phyloP scores from a whole-genome alignment of 2,888 invertebrate species.

The Erebia aethiops region DNA sequence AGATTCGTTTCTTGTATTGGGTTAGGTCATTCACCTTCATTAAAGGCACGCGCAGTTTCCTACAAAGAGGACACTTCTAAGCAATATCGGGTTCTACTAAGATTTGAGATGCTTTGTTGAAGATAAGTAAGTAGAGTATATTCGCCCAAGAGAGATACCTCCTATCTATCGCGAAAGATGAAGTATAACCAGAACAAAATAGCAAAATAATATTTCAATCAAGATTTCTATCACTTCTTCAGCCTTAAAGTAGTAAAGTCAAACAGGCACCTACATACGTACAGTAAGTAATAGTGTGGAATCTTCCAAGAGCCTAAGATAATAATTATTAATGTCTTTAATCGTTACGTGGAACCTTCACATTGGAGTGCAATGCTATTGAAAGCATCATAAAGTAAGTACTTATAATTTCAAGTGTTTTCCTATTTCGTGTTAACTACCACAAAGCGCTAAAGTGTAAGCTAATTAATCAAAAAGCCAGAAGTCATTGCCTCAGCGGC shows the following conservation, averaged over 20 bases:
- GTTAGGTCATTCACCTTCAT: background rate
- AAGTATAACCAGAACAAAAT: background rate
- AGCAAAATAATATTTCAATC: background rate
- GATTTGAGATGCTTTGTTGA: too few relatives aligned
- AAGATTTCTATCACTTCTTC: background rate
- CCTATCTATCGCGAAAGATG: background rate
- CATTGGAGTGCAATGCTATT: constrained; percentile 3
- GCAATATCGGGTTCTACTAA: too few relatives aligned
- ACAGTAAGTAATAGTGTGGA: background rate
- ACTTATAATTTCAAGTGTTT: constrained; percentile 40
- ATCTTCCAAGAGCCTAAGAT: constrained; percentile 9
- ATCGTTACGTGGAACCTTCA: constrained; percentile 1
- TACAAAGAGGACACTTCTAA: background rate
- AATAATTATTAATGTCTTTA: background rate
- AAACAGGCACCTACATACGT: too few relatives aligned
- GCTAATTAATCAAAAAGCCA: constrained; percentile 69
- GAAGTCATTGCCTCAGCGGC: constrained; percentile 67
- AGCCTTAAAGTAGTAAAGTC: background rate
- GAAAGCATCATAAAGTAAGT: background rate
- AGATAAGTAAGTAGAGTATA: background rate
- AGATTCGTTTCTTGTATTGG: background rate
- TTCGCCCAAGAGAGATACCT: background rate
- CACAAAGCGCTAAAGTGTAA: constrained; percentile 14
- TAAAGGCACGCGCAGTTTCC: background rate
- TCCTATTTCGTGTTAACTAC: constrained; percentile 3